Evolutionary conservation across 2,113 vertebrate genomes (phyloP), one percentile per base, ranked within the genome.

Genomic region (Plecotus auritus): DNA sequence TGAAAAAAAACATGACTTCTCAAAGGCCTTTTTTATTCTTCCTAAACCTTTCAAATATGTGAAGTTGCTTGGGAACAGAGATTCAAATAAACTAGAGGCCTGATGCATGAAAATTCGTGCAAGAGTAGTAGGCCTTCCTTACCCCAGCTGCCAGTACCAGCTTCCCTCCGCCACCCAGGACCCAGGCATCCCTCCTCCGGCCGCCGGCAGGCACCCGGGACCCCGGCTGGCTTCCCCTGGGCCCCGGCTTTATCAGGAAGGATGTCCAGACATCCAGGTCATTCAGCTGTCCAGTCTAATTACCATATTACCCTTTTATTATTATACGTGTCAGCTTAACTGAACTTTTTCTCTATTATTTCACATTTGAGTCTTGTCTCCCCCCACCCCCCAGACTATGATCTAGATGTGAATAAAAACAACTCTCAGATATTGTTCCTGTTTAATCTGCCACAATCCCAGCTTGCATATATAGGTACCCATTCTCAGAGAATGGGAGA

Each of bases 341-440:
- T 70, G 80, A n/a, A 77, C 17, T 81, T 88, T 35, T 67, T 51
- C 37, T 90, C 23, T 66, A 47, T 88, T 54, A 91, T 61, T 85
- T 88, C 61, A 88, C 51, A 83, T 42, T 37, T n/a, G 12, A 95
- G 7, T 84, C 47, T 95, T 87, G 28, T 87, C 45, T 94, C 74
- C 56, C 85, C 51, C 37, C 13, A 74, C 35, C 91, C 59, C 45
- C 8, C 9, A 88, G 72, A 72, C 66, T 76, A 42, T 91, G 85
- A 92, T 92, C 59, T 88, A 56, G 5, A 45, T 37, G 45, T 67
- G 42, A 20, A 91, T 70, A 91, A 96, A 87, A 86, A 47, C 28
- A 77, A 40, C 12, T 30, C 40, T 85, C 10, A 3, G 30, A 76
- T 72, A 35, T 35, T 91, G 64, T 67, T 82, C 23, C 59, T 84